Conservation (phyloP, 2,113 vertebrate genomes). For the Pluvialis apricaria region DNA sequence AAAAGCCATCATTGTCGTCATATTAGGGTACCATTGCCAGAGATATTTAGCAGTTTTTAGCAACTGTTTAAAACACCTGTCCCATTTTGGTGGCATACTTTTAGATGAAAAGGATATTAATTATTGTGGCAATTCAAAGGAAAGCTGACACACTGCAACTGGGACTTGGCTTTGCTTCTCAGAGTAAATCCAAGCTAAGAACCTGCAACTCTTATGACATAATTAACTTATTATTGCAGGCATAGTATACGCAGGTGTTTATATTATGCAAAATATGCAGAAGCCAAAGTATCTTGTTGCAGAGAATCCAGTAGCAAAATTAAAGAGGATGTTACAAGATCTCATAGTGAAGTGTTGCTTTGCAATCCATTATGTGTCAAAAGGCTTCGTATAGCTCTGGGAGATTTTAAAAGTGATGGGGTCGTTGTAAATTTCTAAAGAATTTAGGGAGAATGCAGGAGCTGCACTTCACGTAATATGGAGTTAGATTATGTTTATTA, state of each 20-base stretch:
- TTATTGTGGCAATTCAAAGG: neutral
- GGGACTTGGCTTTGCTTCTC: neutral
- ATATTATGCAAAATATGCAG: neutral
- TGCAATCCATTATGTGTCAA: neutral
- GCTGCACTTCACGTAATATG: fast-evolving
- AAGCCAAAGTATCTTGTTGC: neutral
- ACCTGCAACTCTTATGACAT: neutral
- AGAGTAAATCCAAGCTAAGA: neutral
- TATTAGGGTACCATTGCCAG: neutral
- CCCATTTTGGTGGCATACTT: neutral
- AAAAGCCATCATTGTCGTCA: neutral
- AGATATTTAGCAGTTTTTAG: neutral
- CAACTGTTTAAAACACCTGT: neutral
- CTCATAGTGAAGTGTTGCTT: neutral
- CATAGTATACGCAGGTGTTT: neutral
- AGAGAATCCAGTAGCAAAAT: neutral
- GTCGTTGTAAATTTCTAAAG: neutral
- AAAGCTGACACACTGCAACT: neutral
- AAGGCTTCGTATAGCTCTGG: neutral
- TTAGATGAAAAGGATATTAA: neutral
- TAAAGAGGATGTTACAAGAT: neutral
- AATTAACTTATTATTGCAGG: neutral
- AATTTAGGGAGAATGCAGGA: neutral
- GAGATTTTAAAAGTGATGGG: neutral
- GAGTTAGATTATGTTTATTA: neutral